These are phyloP conservation scores for Hozukius guyotensis DNA, from an alignment of 2,797 vertebrate species.

Conservation along the genomic window DNA sequence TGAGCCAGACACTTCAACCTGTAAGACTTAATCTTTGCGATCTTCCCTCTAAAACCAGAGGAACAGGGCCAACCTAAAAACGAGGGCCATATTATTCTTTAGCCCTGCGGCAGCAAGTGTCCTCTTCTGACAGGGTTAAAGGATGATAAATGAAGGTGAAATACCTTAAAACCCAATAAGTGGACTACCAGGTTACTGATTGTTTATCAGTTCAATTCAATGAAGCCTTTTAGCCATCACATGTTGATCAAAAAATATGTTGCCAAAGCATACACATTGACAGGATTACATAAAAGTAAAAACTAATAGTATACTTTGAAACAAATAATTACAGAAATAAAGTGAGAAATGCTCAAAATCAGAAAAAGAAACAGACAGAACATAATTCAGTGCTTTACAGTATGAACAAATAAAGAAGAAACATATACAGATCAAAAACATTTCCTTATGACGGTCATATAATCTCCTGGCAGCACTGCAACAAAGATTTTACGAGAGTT, in stretches of 20 bases:
- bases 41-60: conserved; percentile 1
- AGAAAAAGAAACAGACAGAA: not conserved
- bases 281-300: not conserved
- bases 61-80: not conserved
- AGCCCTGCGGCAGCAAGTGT: not conserved
- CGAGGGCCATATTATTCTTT: not conserved
- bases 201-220: not conserved
- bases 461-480: not conserved
- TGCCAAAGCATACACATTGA: not conserved
- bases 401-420: not conserved
- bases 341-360: not conserved
- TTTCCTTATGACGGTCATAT: not conserved
- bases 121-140: not conserved
- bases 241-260: not conserved
- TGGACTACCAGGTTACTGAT: not conserved
- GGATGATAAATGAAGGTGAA: not conserved
- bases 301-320: not conserved
- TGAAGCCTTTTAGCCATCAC: not conserved
- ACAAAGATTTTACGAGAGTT: not conserved
- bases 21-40: not conserved
- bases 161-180: not conserved
- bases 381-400: not conserved
- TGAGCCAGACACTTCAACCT: not conserved
- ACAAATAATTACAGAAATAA: not conserved
- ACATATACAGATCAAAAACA: not conserved